These are phyloP conservation scores for Anthophora plumipes DNA, from an alignment of 2,888 invertebrate genomes.

Conservation along the genomic window DNA sequence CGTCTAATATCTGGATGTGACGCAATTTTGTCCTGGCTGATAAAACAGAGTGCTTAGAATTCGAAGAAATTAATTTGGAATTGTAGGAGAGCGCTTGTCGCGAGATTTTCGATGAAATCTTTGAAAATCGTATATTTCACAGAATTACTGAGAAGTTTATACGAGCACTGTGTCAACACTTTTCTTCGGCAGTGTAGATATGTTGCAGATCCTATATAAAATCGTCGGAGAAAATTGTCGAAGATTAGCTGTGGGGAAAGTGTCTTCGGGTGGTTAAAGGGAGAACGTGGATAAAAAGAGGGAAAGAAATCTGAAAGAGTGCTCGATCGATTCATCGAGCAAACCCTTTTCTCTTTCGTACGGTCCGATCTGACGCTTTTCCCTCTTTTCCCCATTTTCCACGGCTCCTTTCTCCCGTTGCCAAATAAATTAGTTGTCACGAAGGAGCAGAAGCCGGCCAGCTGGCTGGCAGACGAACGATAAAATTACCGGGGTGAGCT, in stretches of 20 bases:
- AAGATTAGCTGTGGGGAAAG: conserved; percentile 34
- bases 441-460: conserved; percentile 68
- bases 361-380: conserved; percentile 37
- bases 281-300: conserved; percentile 50
- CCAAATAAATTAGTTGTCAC: conserved; percentile 78
- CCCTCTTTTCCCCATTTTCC: conserved; percentile 30
- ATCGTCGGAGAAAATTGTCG: no score
- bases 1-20: no score
- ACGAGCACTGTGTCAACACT: no score
- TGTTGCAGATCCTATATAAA: no score
- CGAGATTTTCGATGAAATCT: no score
- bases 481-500: conserved; percentile 75
- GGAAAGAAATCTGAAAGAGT: conserved; percentile 62
- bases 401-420: conserved; percentile 35
- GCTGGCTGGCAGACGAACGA: conserved; percentile 70
- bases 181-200: no score
- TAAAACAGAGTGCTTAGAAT: no score
- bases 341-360: conserved; percentile 62
- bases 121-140: no score
- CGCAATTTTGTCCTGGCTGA: no score
- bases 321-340: conserved; percentile 75
- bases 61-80: no score
- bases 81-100: no score
- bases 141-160: no score
- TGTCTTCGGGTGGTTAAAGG: conserved; percentile 55